These are phyloP conservation scores for Oreochromis aureus DNA, from an alignment of 2,113 vertebrate genomes.

Conservation along the genomic window DNA sequence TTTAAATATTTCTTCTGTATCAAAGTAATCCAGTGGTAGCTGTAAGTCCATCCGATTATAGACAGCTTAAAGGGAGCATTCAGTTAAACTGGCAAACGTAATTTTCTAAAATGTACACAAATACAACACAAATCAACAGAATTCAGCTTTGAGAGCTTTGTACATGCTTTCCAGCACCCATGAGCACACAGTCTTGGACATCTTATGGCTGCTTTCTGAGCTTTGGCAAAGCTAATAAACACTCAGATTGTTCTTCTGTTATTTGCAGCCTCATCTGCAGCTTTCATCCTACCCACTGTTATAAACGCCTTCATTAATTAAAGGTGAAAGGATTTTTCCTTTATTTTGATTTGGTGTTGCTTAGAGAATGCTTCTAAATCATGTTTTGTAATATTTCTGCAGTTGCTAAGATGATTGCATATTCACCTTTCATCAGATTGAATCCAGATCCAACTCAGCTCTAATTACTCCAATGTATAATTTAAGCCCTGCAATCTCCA, in stretches of 20 bases:
- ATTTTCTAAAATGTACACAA: not conserved
- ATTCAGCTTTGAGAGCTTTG: not conserved
- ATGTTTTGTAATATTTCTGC: not conserved
- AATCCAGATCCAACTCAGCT: conserved; percentile 33
- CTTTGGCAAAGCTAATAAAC: not conserved
- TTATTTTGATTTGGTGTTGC: not conserved
- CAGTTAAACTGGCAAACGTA: not conserved
- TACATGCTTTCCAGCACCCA: not conserved
- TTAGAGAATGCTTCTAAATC: not conserved
- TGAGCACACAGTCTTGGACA: not conserved
- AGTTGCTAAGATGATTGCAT: not conserved
- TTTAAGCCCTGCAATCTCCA: conserved; percentile 18
- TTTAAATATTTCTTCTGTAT: not conserved
- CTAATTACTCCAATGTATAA: conserved; percentile 53
- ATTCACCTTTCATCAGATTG: conserved; percentile 40
- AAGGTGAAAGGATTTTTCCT: not conserved
- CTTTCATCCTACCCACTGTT: not conserved
- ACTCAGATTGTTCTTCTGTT: not conserved
- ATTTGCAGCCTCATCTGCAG: not conserved
- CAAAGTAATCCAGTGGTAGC: not conserved
- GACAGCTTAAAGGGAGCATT: not conserved
- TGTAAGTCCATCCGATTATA: not conserved
- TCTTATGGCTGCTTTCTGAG: not conserved
- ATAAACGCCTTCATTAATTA: conserved; percentile 24
- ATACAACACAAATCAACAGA: not conserved